Evolutionary conservation across 1,140 invertebrate genomes (phyloP), one percentile per base, ranked within the genome.

Genomic region (Theocolax elegans): DNA sequence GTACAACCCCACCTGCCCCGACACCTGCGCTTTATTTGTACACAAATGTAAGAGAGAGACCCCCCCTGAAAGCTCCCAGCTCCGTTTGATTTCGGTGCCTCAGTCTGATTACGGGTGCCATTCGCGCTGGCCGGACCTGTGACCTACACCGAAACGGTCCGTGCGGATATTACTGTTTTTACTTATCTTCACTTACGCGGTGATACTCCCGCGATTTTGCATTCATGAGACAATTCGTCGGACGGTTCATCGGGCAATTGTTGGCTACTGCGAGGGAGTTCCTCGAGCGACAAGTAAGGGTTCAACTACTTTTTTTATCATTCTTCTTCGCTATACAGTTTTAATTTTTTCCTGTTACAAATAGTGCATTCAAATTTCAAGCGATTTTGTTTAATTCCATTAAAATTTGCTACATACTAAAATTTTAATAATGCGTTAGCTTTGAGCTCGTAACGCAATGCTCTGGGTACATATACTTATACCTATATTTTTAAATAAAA

Each of bases 81-180:
- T 59, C 29, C 40, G 48, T 8, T 73, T 53, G 40, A 3, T 44
- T 69, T 69, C 49, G 67, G 67, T 8, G 15, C 73, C 77, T 74
- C 81, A 84, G 84, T 85, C 80, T 84, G 84, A 85, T 85, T 85
- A 85, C 77, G 80, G 82, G 81, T 85, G 82, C 77, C 77, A 79
- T 73, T 78, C 77, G 78, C 68, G 75, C 67, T 79, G 74, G 76
- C 67, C 46, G 42, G 56, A n/a, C 23, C 40, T 7, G 13, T 9
- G 15, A 19, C 40, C 21, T 0, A 44, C 63, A 53, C n/a, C 38
- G 42, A n/a, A 21, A 12, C 17, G 19, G 17, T 8, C 54, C 31
- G n/a, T n/a, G n/a, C n/a, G n/a, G n/a, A n/a, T n/a, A n/a, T n/a
- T n/a, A n/a, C n/a, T n/a, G n/a, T n/a, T n/a, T n/a, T 48, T 60